phyloP scores from a whole-genome alignment of 1,140 invertebrate genomes.

The Panulirus ornatus region DNA sequence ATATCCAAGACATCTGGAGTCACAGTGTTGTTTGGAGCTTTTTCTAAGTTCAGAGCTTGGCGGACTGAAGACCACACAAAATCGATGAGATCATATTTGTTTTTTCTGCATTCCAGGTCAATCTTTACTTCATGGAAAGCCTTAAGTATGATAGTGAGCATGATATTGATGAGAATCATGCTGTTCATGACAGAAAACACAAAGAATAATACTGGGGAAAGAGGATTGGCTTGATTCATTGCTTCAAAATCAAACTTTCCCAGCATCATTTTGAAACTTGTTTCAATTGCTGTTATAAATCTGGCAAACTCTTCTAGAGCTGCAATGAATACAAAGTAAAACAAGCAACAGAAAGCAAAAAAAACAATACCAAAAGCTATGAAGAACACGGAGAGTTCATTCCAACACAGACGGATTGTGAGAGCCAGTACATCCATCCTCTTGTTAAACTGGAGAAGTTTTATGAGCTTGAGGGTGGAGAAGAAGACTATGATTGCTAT shows the following conservation, averaged over 20 bases:
- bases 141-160: slow-evolving; percentile 81
- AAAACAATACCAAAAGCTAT: slow-evolving; percentile 70
- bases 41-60: slow-evolving; percentile 27
- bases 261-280: slow-evolving; percentile 73
- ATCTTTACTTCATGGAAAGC: slow-evolving; percentile 78
- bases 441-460: slow-evolving; percentile 74
- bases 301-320: slow-evolving; percentile 59
- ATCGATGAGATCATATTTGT: slow-evolving; percentile 69
- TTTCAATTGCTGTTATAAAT: slow-evolving; percentile 51
- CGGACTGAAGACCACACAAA: slow-evolving; percentile 39
- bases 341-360: slow-evolving; percentile 68
- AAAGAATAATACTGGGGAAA: slow-evolving; percentile 80
- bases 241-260: slow-evolving; percentile 78
- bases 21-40: slow-evolving; percentile 14
- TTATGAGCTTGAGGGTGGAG: slow-evolving; percentile 68
- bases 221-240: slow-evolving; percentile 78
- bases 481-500: slow-evolving; percentile 64
- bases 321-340: slow-evolving; percentile 63
- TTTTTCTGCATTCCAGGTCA: slow-evolving; percentile 52
- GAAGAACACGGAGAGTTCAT: slow-evolving; percentile 69
- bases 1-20: slow-evolving; percentile 6
- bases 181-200: slow-evolving; percentile 80
- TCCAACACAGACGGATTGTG: slow-evolving; percentile 65
- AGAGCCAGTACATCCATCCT: slow-evolving; percentile 68
- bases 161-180: slow-evolving; percentile 82